Evolutionary conservation across 2,113 vertebrate genomes (phyloP), one percentile per base, ranked within the genome.

Genomic region (Pampusana beccarii): DNA sequence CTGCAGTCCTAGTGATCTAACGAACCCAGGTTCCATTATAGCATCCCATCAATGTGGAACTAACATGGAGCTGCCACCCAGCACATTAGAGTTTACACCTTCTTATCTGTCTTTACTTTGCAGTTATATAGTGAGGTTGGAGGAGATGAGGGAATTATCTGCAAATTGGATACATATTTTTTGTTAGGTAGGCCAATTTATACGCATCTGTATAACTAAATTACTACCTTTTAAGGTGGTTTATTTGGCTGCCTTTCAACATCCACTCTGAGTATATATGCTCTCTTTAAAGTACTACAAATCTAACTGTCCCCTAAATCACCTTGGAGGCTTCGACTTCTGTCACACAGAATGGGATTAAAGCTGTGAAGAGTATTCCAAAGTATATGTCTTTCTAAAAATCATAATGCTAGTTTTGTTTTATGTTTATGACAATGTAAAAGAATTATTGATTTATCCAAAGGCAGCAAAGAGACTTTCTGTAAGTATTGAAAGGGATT

Each of bases 361-460:
- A 86, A 96, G 23, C 25, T 69, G 83, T 83, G 62, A 73, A 83
- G 40, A 67, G 42, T 48, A 70, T 90, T 88, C 36, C 50, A 65
- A 90, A 92, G 48, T 20, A 57, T 26, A 53, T 29, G 18, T 71
- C 38, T 92, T 84, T 93, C 56, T 88, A 86, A 92, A 92, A 80
- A 86, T 73, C 46, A 40, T 92, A 81, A 83, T 71, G 53, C 19
- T 50, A 11, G 6, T 60, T 88, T 93, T 79, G 66, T 93, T 91
- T 84, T 90, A 75, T 77, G 60, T 44, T 94, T 92, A 84, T 71
- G 53, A 65, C 65, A 90, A 69, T 29, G 13, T 24, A 86, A 90
- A 93, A 84, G 65, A 96, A 84, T 83, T 93, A 92, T 7, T 72
- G 82, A 72, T 95, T 93, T 91, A 80, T 88, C 51, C 60, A 86